These are phyloP conservation scores for Temnopleurus reevesii DNA, from an alignment of 53 echinoderm and acorn worm species.

Conservation along the genomic window DNA sequence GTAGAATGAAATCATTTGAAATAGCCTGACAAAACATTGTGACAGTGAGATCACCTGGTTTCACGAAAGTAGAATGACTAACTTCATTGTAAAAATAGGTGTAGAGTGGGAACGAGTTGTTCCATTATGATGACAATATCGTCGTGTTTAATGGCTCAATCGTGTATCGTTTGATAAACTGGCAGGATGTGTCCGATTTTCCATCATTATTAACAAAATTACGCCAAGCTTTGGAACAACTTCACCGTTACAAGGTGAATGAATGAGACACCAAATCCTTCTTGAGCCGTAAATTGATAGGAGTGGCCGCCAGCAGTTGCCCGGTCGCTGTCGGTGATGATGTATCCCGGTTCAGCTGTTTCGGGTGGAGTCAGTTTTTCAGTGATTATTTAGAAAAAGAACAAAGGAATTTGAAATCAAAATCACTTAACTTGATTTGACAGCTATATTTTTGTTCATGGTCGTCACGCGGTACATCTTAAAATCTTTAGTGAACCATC, in stretches of 20 bases:
- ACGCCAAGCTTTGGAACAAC: not conserved
- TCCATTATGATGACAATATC: not conserved
- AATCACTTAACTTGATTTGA: not conserved
- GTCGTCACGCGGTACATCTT: too few species aligned
- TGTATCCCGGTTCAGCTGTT: constrained; percentile 1
- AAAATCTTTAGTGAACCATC: too few species aligned
- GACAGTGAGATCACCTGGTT: not conserved
- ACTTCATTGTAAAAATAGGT: too few species aligned
- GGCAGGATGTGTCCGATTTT: constrained; percentile 23
- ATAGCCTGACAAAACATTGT: not conserved
- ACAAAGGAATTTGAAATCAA: not conserved
- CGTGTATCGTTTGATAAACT: not conserved
- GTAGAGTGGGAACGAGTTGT: too few species aligned
- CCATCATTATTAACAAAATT: constrained; percentile 25
- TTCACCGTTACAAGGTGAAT: constrained; percentile 7
- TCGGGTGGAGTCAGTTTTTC: not conserved
- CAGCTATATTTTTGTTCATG: not conserved
- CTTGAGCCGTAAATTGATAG: not conserved
- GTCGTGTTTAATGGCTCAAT: not conserved
- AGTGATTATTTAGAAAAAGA: not conserved
- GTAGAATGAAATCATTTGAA: too few species aligned
- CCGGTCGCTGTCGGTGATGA: not conserved
- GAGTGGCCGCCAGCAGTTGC: not conserved
- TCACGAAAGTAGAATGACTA: not conserved
- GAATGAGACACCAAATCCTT: constrained; percentile 10